Base-by-base conservation (phyloP, 2,113 vertebrate genomes). In the Pedetes capensis region DNA sequence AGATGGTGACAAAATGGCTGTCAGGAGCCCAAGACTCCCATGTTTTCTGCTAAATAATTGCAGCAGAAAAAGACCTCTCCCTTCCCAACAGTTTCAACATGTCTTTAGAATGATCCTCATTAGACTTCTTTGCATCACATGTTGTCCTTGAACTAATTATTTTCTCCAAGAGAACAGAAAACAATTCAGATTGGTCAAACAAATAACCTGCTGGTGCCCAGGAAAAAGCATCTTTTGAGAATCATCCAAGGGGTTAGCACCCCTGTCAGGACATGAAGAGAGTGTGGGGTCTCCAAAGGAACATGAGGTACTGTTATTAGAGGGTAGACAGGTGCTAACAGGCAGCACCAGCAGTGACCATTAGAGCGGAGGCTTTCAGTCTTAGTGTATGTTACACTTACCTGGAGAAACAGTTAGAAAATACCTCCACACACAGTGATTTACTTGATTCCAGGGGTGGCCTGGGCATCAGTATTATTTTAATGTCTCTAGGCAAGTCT, bases 31-130 rank as follows among this genome's bases (percentile, higher is more conserved):
- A 23, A 29, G 44, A 61, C 39, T 64, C 39, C 49, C 16, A 8
- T 9, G 27, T 74, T 94, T 90, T 72, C 55, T 87, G 32, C 66
- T 86, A 68, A 95, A 63, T 63, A 94, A 80, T 17, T 68, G 6
- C 14, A 44, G 18, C 34, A 39, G 32, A 93, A 84, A 79, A 34
- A 75, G 22, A 80, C 0, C 0, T 44, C 47, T 87, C 32, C 12
- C 22, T 91, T 80, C 59, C 25, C 2, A 27, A 34, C 8, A 66
- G 9, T 87, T 90, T 76, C 68, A 66, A 57, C 66, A 44, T 78
- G 11, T 78, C 68, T 80, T 57, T 29, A 44, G 39, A 32, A 10
- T 8, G 13, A 88, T 64, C 90, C 78, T 83, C 61, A 63, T 0
- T 61, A 84, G 63, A 39, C 51, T 9, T 42, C 32, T 34, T 63